Conservation (phyloP, 2,797 vertebrate genomes). For the Kryptopterus vitreolus region DNA sequence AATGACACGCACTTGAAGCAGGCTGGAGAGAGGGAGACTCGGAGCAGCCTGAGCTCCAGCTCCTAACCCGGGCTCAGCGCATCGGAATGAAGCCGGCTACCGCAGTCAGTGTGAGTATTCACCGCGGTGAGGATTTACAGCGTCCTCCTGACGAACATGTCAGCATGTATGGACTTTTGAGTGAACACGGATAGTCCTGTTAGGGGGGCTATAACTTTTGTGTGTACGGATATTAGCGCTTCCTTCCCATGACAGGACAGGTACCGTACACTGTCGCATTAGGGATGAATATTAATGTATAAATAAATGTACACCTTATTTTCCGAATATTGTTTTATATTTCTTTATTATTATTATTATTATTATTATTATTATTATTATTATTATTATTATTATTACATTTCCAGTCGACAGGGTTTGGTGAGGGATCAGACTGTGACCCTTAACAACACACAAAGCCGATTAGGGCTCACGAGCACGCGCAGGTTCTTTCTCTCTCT, state of each 20-base stretch:
- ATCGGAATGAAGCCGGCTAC: conserved; percentile 30
- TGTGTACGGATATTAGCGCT: not conserved
- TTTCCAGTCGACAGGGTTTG: not conserved
- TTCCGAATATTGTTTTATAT: not conserved
- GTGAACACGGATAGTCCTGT: not conserved
- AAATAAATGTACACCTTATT: not conserved
- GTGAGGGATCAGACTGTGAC: conserved; percentile 46
- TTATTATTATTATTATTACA: too few species aligned
- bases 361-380: too few species aligned
- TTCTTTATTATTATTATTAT: too few species aligned
- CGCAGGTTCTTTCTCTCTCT: not conserved
- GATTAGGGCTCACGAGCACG: conserved; percentile 55
- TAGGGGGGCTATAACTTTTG: not conserved
- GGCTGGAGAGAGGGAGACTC: not conserved
- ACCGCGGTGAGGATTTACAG: not conserved
- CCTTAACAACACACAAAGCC: conserved; percentile 49
- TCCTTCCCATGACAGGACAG: not conserved
- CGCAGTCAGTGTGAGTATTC: conserved; percentile 48
- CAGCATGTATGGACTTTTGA: not conserved
- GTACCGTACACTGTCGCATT: conserved; percentile 44
- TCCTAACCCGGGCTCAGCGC: not conserved
- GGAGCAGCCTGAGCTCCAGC: not conserved
- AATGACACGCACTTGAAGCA: not conserved
- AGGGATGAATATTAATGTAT: too few species aligned
- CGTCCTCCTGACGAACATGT: not conserved